Evolutionary conservation across 2,888 invertebrate species (phyloP).

Genomic region (Craniophora ligustri): DNA sequence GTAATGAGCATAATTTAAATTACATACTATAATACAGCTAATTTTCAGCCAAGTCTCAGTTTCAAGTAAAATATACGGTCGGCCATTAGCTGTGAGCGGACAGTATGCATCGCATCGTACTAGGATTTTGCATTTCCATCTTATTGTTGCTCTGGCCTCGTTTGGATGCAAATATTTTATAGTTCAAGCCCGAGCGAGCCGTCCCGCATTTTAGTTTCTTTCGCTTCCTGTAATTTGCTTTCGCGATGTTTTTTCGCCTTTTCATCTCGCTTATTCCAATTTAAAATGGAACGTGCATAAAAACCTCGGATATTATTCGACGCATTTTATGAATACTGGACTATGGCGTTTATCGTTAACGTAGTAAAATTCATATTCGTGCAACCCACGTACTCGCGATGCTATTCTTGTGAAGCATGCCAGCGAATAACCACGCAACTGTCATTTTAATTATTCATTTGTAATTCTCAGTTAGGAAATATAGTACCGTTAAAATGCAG

Average conservation of each 20-base stretch:
- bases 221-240: constrained; percentile 80
- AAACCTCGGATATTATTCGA: constrained; percentile 63
- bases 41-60: constrained; percentile 53
- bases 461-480: constrained; percentile 48
- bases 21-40: constrained; percentile 50
- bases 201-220: constrained; percentile 78
- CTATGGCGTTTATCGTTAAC: constrained; percentile 43
- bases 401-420: constrained; percentile 43
- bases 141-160: constrained; percentile 80
- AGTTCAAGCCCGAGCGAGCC: constrained; percentile 75
- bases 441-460: constrained; percentile 59
- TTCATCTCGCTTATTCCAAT: constrained; percentile 75
- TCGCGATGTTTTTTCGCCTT: constrained; percentile 69
- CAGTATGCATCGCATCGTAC: constrained; percentile 72
- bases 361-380: constrained; percentile 48
- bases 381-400: constrained; percentile 17
- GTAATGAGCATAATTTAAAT: constrained; percentile 49
- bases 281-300: constrained; percentile 74
- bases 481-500: constrained; percentile 41
- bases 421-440: constrained; percentile 51
- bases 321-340: constrained; percentile 39
- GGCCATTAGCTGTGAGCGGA: constrained; percentile 64
- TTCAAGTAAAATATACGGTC: constrained; percentile 58
- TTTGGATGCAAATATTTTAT: constrained; percentile 86
- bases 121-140: constrained; percentile 79